A percentile compares a stretch with the other conserved stretches of the same genome.
These are phyloP conservation scores for Pantala flavescens DNA, from an alignment of 1,140 invertebrate species.

Conservation along the genomic window DNA sequence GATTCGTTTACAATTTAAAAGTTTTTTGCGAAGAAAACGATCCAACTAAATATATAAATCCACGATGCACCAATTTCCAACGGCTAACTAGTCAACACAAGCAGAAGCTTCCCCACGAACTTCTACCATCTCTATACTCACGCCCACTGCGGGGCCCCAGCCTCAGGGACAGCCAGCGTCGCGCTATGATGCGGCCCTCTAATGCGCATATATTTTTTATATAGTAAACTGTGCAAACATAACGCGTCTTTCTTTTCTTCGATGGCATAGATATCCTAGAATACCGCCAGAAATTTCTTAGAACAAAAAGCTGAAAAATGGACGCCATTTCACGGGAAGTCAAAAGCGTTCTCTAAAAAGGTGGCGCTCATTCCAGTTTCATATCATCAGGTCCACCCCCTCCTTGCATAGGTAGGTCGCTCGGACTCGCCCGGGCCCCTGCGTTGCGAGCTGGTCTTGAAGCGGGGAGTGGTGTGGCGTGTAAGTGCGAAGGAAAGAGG, in stretches of 20 bases:
- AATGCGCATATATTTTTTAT: neutral
- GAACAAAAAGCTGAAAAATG: neutral
- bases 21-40: too few relatives aligned
- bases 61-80: too few relatives aligned
- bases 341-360: neutral
- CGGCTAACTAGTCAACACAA: neutral
- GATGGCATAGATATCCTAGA: neutral
- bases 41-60: too few relatives aligned
- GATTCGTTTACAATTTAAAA: too few relatives aligned
- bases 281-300: too few relatives aligned
- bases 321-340: neutral
- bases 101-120: neutral
- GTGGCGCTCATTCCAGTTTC: neutral
- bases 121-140: neutral
- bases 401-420: neutral
- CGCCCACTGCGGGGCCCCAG: neutral
- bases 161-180: neutral
- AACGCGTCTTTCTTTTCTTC: neutral
- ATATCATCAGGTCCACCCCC: neutral
- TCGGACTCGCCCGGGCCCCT: neutral
- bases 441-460: constrained; percentile 2
- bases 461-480: neutral
- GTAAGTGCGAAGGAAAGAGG: neutral
- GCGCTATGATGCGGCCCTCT: neutral
- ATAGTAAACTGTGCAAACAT: neutral